Conservation (phyloP, 1,140 invertebrate genomes). For the Meloidogyne hapla region DNA sequence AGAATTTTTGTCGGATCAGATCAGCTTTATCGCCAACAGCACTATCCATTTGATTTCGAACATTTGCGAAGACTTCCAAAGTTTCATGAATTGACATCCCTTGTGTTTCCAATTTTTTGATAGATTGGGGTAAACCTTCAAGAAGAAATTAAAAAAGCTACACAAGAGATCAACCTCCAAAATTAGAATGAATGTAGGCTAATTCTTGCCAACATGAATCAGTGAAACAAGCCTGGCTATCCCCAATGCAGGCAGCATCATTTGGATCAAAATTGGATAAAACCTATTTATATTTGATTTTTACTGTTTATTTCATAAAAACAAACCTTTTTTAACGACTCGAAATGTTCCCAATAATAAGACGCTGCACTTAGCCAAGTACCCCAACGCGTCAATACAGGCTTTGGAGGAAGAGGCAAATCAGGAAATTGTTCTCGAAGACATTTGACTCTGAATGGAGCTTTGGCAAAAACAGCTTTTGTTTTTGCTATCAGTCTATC, state of each 20-base stretch:
- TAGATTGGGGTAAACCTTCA: too few relatives aligned
- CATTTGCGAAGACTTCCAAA: conserved; percentile 1
- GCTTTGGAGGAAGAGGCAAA: conserved; percentile 2
- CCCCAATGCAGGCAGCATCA: background rate
- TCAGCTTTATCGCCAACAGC: conserved; percentile 11
- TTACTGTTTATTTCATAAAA: background rate
- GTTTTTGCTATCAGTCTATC: too few relatives aligned
- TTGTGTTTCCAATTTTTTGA: conserved; percentile 3
- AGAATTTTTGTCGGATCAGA: background rate
- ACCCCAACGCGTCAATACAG: conserved; percentile 11
- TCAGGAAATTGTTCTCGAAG: conserved; percentile 6
- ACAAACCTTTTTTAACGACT: background rate
- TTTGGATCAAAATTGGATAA: background rate
- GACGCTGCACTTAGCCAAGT: conserved; percentile 13
- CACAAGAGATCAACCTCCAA: too few relatives aligned
- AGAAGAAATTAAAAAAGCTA: too few relatives aligned
- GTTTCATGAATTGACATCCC: background rate
- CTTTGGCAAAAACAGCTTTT: conserved; percentile 14
- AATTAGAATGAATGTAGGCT: conserved; percentile 19
- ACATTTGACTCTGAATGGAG: background rate
- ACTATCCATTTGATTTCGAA: conserved; percentile 7
- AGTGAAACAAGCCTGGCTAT: background rate
- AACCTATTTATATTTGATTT: background rate
- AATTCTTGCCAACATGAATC: conserved; percentile 7
- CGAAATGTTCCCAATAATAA: background rate